Evolutionary conservation across 2,888 invertebrate species (phyloP).

Genomic region (Branchellion lobata): DNA sequence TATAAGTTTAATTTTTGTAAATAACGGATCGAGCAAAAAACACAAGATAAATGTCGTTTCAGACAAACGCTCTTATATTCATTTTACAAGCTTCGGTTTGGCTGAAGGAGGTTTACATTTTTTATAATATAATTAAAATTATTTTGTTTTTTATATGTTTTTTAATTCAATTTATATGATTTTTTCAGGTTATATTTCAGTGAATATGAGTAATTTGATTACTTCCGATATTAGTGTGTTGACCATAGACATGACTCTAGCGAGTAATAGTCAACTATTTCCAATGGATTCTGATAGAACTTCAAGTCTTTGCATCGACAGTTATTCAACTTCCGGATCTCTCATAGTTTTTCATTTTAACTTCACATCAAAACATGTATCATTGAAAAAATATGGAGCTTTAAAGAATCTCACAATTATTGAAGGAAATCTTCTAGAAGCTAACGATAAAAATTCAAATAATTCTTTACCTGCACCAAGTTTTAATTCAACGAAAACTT

Average conservation of each 20-base stretch:
- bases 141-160: not conserved
- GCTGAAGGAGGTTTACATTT: conserved; percentile 43
- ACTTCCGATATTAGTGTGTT: not conserved
- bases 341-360: conserved; percentile 20
- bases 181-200: conserved; percentile 26
- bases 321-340: not conserved
- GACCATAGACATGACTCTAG: conserved; percentile 30
- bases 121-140: conserved; percentile 7
- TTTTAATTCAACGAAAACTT: not conserved
- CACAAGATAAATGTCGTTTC: conserved; percentile 23
- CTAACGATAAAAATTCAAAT: not conserved
- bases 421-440: not conserved
- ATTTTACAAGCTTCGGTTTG: conserved; percentile 49
- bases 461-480: not conserved
- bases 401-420: not conserved
- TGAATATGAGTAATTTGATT: conserved; percentile 25
- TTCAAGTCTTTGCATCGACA: conserved; percentile 11
- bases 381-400: not conserved
- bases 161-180: not conserved
- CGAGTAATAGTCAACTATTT: conserved; percentile 32
- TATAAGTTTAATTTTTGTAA: not conserved
- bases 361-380: conserved; percentile 18
- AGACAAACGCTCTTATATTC: conserved; percentile 37
- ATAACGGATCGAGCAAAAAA: conserved; percentile 12
- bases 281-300: conserved; percentile 9